Evolutionary conservation across 2,888 invertebrate genomes (phyloP).

Genomic region (Spicauda simplicius): DNA sequence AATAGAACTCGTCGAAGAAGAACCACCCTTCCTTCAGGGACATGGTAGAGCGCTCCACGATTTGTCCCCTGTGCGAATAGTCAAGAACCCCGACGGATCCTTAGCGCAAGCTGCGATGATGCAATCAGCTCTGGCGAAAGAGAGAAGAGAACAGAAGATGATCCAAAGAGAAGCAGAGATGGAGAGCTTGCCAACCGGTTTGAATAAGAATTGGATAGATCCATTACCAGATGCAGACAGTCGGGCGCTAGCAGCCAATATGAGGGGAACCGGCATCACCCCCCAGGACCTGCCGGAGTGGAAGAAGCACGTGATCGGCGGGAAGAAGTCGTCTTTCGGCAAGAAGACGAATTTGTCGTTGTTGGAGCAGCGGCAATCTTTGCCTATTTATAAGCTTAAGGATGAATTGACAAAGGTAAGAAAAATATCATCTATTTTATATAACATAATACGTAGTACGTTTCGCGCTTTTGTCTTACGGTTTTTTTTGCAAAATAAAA

Average conservation of each 20-base stretch:
- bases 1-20: constrained; percentile 99
- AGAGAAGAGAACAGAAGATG: constrained; percentile 98
- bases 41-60: constrained; percentile 96
- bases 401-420: constrained; percentile 95
- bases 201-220: constrained; percentile 98
- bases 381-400: constrained; percentile 98
- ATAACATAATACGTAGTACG: too few relatives aligned
- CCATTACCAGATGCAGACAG: constrained; percentile 94
- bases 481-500: too few relatives aligned
- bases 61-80: constrained; percentile 96
- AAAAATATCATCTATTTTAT: background rate
- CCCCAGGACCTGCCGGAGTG: constrained; percentile 98
- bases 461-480: too few relatives aligned
- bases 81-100: constrained; percentile 99
- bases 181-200: constrained; percentile 91
- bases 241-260: constrained; percentile 89
- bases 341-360: constrained; percentile 97
- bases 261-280: constrained; percentile 93
- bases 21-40: constrained; percentile 98
- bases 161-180: constrained; percentile 96
- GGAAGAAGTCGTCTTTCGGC: constrained; percentile 98
- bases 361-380: constrained; percentile 96
- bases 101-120: constrained; percentile 99
- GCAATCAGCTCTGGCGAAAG: constrained; percentile 99
- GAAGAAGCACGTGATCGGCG: constrained; percentile 99